Conservation (phyloP, 2,113 vertebrate genomes). For the Meles meles region DNA sequence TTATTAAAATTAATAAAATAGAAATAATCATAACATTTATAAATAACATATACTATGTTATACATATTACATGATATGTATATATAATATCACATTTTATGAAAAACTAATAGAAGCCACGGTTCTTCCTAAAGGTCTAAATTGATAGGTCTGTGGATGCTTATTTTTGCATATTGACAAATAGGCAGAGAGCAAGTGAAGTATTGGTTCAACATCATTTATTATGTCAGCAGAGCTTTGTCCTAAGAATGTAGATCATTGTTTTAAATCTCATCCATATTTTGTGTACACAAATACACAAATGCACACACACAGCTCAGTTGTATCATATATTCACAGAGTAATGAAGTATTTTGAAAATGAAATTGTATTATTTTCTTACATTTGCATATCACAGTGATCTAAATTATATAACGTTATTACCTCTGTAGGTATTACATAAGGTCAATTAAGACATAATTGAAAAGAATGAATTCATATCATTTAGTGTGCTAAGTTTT, state of each 20-base stretch:
- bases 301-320: neutral
- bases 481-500: neutral
- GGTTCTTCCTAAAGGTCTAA: neutral
- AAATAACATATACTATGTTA: neutral
- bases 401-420: neutral
- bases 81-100: neutral
- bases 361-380: neutral
- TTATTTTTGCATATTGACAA: neutral
- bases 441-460: neutral
- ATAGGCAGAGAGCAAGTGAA: neutral
- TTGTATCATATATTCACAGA: neutral
- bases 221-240: neutral
- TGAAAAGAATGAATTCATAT: neutral
- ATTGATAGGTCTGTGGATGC: neutral
- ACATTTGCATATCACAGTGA: neutral
- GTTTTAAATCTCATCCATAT: neutral
- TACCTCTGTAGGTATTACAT: neutral
- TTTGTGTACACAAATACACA: neutral
- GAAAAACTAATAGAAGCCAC: neutral
- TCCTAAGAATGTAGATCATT: neutral
- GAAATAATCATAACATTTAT: neutral
- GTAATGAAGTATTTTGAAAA: neutral
- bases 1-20: neutral
- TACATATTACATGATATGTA: neutral
- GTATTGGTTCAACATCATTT: neutral